These are phyloP conservation scores for Sicus ferrugineus DNA, from an alignment of 2,888 invertebrate species.

Conservation along the genomic window DNA sequence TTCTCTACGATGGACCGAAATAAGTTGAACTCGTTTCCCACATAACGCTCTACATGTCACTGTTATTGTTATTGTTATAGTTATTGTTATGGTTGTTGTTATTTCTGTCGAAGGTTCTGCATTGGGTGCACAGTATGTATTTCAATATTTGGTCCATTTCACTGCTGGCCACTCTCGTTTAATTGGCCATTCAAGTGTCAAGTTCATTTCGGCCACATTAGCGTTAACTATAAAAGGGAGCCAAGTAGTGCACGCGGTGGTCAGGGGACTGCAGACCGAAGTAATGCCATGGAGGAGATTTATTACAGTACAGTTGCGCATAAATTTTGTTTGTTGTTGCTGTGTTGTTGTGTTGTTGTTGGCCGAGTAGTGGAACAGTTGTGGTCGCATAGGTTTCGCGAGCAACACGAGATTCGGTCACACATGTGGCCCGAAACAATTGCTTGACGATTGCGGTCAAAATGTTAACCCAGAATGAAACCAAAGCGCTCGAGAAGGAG, in stretches of 20 bases:
- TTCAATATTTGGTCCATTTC: not conserved
- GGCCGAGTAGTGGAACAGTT: constrained; percentile 30
- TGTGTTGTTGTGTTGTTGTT: constrained; percentile 37
- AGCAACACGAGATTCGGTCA: constrained; percentile 28
- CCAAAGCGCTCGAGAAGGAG: constrained; percentile 40
- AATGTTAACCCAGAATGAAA: constrained; percentile 38
- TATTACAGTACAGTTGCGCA: constrained; percentile 54
- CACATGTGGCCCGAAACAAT: constrained; percentile 32
- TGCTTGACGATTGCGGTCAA: constrained; percentile 32
- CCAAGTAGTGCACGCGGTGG: not conserved
- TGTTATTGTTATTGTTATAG: no score
- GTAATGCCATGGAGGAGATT: constrained; percentile 49
- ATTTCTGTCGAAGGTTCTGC: not conserved
- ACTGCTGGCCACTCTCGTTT: constrained; percentile 47
- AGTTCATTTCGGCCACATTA: constrained; percentile 64
- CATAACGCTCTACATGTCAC: not conserved
- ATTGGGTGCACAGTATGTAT: not conserved
- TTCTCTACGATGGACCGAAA: not conserved
- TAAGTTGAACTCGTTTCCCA: constrained; percentile 20
- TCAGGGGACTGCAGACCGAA: not conserved
- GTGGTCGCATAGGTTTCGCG: constrained; percentile 10
- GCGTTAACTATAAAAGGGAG: constrained; percentile 63
- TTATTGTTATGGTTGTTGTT: no score
- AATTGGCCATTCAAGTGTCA: constrained; percentile 65
- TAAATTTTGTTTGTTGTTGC: constrained; percentile 45